Evolutionary conservation across 2,888 invertebrate species (phyloP).

Genomic region (Pardosa pseudoannulata): DNA sequence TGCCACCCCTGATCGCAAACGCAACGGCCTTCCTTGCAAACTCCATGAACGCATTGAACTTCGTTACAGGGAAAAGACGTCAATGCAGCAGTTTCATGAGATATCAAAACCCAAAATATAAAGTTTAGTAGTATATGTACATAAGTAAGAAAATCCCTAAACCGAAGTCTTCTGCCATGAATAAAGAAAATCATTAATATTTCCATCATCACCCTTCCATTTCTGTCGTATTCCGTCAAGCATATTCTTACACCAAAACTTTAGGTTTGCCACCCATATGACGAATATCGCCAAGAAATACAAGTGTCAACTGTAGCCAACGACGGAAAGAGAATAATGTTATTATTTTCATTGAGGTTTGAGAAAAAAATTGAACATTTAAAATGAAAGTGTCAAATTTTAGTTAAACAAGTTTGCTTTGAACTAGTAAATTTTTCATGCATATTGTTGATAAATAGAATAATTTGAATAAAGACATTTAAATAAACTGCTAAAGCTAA

Average conservation of each 20-base stretch:
- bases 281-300: slow-evolving; percentile 14
- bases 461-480: no score
- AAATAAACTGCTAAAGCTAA: no score
- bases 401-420: no score
- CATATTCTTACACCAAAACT: slow-evolving; percentile 50
- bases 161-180: slow-evolving; percentile 54
- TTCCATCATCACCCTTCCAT: slow-evolving; percentile 71
- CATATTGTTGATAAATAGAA: no score
- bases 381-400: no score
- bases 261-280: slow-evolving; percentile 31
- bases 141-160: slow-evolving; percentile 36
- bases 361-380: no score
- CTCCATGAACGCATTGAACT: slow-evolving; percentile 81
- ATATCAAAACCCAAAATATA: slow-evolving; percentile 26
- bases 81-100: slow-evolving; percentile 48
- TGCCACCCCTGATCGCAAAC: slow-evolving; percentile 95
- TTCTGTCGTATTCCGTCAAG: slow-evolving; percentile 62
- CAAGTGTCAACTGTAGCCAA: neutral
- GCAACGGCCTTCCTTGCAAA: slow-evolving; percentile 91
- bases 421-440: no score
- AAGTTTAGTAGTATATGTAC: slow-evolving; percentile 44
- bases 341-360: no score
- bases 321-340: no score
- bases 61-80: slow-evolving; percentile 74
- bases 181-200: slow-evolving; percentile 62